Percentiles rank a stretch among this genome's conserved stretches.
These are phyloP conservation scores for Eilema griseolum DNA, from an alignment of 2,888 invertebrate species.

Conservation along the genomic window DNA sequence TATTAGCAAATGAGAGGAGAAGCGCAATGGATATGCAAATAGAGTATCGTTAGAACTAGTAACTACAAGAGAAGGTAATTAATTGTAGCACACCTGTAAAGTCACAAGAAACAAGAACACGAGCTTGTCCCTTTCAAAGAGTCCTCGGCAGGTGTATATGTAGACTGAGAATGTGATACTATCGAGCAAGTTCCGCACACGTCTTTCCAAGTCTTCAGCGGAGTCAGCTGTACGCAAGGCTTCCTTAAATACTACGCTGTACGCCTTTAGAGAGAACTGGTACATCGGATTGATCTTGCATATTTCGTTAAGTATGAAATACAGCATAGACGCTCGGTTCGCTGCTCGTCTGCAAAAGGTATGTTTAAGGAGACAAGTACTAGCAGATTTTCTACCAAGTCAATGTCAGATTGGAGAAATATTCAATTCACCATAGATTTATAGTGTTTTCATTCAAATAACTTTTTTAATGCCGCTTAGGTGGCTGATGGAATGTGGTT, in stretches of 20 bases:
- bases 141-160: slow-evolving; percentile 95
- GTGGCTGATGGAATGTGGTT: too few relatives aligned
- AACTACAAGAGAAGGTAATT: not conserved
- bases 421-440: too few relatives aligned
- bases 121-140: slow-evolving; percentile 97
- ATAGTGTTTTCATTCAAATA: too few relatives aligned
- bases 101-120: slow-evolving; percentile 96
- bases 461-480: too few relatives aligned
- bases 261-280: slow-evolving; percentile 97
- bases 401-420: too few relatives aligned
- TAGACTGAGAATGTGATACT: slow-evolving; percentile 95
- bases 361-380: not conserved
- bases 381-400: too few relatives aligned
- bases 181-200: slow-evolving; percentile 93
- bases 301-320: slow-evolving; percentile 97
- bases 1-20: too few relatives aligned
- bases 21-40: too few relatives aligned
- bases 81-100: slow-evolving; percentile 87
- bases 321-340: slow-evolving; percentile 94
- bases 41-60: not conserved
- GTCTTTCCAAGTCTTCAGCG: slow-evolving; percentile 89
- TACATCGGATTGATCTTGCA: slow-evolving; percentile 97
- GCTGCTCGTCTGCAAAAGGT: slow-evolving; percentile 89
- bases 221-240: slow-evolving; percentile 91
- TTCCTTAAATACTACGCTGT: slow-evolving; percentile 96